Conservation (phyloP, 2,888 invertebrate species). For the Ectemnius continuus region DNA sequence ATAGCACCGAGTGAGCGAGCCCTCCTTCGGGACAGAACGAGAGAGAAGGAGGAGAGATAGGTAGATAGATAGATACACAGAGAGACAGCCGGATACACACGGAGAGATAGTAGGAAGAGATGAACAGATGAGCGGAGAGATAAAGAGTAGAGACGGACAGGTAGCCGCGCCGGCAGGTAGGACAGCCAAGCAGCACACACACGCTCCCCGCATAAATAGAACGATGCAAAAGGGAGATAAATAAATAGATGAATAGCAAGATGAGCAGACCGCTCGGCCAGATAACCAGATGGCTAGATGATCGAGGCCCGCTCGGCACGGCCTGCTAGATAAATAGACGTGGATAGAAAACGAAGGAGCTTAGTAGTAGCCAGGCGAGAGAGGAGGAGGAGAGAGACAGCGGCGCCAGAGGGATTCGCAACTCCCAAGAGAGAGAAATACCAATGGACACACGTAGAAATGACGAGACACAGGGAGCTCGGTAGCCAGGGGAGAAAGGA, state of each 20-base stretch:
- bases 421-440: too few relatives aligned
- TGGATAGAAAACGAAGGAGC: slow-evolving; percentile 24
- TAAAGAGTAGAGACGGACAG: slow-evolving; percentile 30
- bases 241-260: slow-evolving; percentile 1
- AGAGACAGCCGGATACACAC: slow-evolving; percentile 11
- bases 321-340: slow-evolving; percentile 35
- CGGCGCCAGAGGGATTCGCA: background rate
- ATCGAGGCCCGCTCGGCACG: background rate
- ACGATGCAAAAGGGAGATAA: background rate
- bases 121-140: slow-evolving; percentile 5
- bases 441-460: background rate
- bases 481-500: background rate
- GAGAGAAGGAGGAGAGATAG: slow-evolving; percentile 51
- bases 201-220: slow-evolving; percentile 25
- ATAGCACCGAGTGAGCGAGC: slow-evolving; percentile 73
- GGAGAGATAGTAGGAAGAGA: slow-evolving; percentile 7
- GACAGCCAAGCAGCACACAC: slow-evolving; percentile 10
- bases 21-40: slow-evolving; percentile 59
- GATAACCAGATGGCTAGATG: slow-evolving; percentile 7
- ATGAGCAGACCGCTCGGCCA: background rate
- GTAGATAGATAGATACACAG: slow-evolving; percentile 42
- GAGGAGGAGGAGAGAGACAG: slow-evolving; percentile 9
- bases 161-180: slow-evolving; percentile 37
- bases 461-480: slow-evolving; percentile 12
- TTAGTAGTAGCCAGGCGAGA: slow-evolving; percentile 18